Conservation (phyloP, 2,888 invertebrate species). For the Lamellibrachia columna region DNA sequence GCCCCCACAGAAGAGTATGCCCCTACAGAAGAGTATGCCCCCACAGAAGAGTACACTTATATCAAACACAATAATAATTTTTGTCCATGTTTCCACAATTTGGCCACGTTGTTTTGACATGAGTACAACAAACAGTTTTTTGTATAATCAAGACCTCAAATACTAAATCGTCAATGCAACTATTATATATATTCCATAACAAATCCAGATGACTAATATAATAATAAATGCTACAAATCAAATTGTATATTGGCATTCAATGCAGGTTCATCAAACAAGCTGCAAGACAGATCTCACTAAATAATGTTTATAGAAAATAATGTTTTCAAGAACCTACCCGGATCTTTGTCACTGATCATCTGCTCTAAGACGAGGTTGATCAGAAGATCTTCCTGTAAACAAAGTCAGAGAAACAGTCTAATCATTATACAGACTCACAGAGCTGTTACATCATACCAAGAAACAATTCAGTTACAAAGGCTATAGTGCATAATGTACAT, state of each 20-base stretch:
- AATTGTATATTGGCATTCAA: no score
- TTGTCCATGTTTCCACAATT: not conserved
- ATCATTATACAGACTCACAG: not conserved
- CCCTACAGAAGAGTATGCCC: not conserved
- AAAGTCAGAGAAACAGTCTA: not conserved
- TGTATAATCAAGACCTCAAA: no score
- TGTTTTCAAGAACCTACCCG: constrained; percentile 65
- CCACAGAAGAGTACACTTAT: not conserved
- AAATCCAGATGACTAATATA: no score
- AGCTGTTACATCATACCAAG: not conserved
- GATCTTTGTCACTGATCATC: constrained; percentile 95
- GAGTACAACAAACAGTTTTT: no score
- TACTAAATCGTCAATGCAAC: no score
- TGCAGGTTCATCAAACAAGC: no score
- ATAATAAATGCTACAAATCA: no score
- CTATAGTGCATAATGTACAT: not conserved
- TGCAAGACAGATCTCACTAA: no score
- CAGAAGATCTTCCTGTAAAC: constrained; percentile 50
- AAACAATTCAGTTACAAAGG: not conserved
- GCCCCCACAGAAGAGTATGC: not conserved
- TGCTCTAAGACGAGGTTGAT: constrained; percentile 97
- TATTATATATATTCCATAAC: no score
- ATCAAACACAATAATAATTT: not conserved
- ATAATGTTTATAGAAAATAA: not conserved
- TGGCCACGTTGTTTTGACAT: not conserved